Evolutionary conservation across 1,140 invertebrate genomes (phyloP), one percentile per base, ranked within the genome.

Genomic region (Adelges cooleyi): DNA sequence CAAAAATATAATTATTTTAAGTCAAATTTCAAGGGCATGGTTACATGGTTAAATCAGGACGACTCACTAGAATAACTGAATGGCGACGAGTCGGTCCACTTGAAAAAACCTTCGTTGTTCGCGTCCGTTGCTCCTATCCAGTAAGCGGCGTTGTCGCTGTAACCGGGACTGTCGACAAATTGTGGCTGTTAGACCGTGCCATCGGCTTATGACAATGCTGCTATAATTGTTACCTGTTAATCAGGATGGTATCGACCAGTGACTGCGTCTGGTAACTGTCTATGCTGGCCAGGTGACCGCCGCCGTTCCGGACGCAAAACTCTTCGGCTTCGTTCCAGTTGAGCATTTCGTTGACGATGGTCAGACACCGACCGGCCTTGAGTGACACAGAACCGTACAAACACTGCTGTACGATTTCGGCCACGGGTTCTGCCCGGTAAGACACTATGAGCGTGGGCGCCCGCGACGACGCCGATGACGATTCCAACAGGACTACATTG

Each of bases 91-190:
- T 86, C 83, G 0, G 81, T 80, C 87, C 87, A 89, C 42, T 82
- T 79, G 74, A 86, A 89, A 71, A 86, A 84, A 36, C 85, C 84
- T 71, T 89, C 87, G 52, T 83, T 80, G 8, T 78, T 77, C 66
- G 79, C 76, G 72, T 89, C 86, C 6, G 84, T 83, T 1, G 84
- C 86, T 18, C 87, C 87, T 27, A 89, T 82, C 87, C 87, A 89
- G 73, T 86, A 87, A 2, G 86, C 80, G 67, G 80, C 80, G 48
- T 81, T 76, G 20, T 83, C 80, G 15, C 76, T 74, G 68, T 82
- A 82, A 8, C 42, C 52, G 10, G 82, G 81, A 67, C 83, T 85
- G 73, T 72, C 76, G 67, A 62, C 62, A 65, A 67, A 68, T 65
- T 65, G 56, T 42, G 8, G 23, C 29, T 23, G n/a, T n/a, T n/a